A percentile compares a stretch with the other conserved stretches of the same genome.
phyloP scores from a whole-genome alignment of 2,113 vertebrate species.

The Tragelaphus imberbis region DNA sequence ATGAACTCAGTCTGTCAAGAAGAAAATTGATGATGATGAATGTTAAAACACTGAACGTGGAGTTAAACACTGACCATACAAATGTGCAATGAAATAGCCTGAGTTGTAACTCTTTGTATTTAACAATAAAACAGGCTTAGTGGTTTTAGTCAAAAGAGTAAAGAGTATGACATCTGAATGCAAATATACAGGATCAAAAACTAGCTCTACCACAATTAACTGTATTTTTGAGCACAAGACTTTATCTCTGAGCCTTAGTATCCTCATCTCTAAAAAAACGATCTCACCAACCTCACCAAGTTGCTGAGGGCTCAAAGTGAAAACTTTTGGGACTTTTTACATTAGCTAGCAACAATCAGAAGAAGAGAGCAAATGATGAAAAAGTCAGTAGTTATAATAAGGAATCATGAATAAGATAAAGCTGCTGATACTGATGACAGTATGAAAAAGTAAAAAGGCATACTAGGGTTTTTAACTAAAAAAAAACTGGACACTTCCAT shows the following conservation, averaged over 20 bases:
- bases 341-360: neutral
- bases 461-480: neutral
- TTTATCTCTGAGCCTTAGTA: neutral
- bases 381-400: neutral
- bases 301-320: neutral
- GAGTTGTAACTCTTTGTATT: neutral
- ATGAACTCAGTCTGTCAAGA: neutral
- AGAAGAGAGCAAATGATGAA: neutral
- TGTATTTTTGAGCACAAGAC: neutral
- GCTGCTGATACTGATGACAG: neutral
- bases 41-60: neutral
- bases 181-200: neutral
- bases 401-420: neutral
- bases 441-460: neutral
- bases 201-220: neutral
- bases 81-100: neutral
- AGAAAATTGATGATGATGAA: neutral
- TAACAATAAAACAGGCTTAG: neutral
- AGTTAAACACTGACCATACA: neutral
- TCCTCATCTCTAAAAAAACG: neutral
- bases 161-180: neutral
- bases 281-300: neutral
- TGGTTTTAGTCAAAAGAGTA: neutral
- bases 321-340: neutral
- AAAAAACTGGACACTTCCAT: neutral